Evolutionary conservation across 1,140 invertebrate genomes (phyloP).

Genomic region (Brachionus asplanchnoidis): DNA sequence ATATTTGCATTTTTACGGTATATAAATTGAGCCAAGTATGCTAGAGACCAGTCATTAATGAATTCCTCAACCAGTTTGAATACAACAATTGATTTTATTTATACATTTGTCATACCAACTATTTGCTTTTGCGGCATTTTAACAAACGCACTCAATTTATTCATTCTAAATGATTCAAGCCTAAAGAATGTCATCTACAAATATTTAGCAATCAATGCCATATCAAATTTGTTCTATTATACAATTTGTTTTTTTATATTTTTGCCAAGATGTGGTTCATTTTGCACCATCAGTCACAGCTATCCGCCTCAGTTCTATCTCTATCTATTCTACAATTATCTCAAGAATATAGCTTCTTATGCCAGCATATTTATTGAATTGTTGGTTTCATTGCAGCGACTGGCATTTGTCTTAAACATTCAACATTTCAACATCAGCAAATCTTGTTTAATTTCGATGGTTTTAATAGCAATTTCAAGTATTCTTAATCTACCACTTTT

Average conservation of each 20-base stretch:
- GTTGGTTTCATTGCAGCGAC: neutral
- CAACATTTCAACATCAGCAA: neutral
- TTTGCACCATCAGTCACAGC: neutral
- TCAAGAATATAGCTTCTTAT: neutral
- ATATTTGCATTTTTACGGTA: neutral
- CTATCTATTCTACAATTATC: slow-evolving; percentile 14
- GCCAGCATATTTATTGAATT: neutral
- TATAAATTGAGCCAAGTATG: neutral
- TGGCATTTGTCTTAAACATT: neutral
- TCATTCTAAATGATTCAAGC: neutral
- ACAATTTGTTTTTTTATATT: neutral
- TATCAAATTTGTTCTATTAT: neutral
- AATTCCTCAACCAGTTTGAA: neutral
- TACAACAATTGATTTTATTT: neutral
- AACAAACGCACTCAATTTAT: neutral
- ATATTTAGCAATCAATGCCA: neutral
- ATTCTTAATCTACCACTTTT: neutral
- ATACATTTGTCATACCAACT: neutral
- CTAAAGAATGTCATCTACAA: neutral
- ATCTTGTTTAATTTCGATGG: neutral
- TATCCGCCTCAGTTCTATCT: neutral
- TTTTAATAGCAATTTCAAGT: neutral
- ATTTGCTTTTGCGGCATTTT: neutral
- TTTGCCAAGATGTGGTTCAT: neutral
- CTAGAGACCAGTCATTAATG: neutral